These are phyloP conservation scores for Lycorma delicatula DNA, from an alignment of 1,140 invertebrate genomes.

Conservation along the genomic window DNA sequence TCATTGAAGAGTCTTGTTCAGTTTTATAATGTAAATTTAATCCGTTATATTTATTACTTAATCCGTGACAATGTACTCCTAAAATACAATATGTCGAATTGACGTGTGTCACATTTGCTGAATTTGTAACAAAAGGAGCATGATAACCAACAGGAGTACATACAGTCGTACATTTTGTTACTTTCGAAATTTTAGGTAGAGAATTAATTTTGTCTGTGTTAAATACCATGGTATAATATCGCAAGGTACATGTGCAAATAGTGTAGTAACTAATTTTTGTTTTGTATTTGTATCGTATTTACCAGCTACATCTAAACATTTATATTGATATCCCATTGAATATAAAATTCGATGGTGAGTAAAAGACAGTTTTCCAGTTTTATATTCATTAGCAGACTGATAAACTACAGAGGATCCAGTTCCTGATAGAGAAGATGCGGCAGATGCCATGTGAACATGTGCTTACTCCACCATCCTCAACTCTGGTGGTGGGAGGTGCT, in stretches of 20 bases:
- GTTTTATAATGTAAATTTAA: not conserved
- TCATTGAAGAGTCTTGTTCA: not conserved
- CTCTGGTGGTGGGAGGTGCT: too few species aligned
- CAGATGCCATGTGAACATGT: too few species aligned
- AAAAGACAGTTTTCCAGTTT: too few species aligned
- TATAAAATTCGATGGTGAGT: too few species aligned
- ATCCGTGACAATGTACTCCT: not conserved
- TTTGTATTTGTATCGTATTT: too few species aligned
- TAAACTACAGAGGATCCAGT: too few species aligned
- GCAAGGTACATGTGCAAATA: not conserved
- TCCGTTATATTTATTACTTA: not conserved
- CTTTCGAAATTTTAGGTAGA: not conserved
- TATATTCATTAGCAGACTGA: too few species aligned
- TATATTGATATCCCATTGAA: too few species aligned
- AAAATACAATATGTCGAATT: not conserved
- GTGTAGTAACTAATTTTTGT: not conserved
- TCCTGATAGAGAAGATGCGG: too few species aligned
- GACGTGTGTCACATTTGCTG: not conserved
- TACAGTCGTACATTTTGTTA: not conserved
- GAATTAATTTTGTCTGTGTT: not conserved
- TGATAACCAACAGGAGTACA: not conserved
- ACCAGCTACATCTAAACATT: too few species aligned
- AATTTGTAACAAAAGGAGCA: not conserved
- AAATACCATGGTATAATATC: not conserved
- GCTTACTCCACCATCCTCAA: too few species aligned